A percentile compares a stretch with the other conserved stretches of the same genome.
Evolutionary conservation across 2,113 vertebrate genomes (phyloP).

Genomic region (Lepidothrix coronata): DNA sequence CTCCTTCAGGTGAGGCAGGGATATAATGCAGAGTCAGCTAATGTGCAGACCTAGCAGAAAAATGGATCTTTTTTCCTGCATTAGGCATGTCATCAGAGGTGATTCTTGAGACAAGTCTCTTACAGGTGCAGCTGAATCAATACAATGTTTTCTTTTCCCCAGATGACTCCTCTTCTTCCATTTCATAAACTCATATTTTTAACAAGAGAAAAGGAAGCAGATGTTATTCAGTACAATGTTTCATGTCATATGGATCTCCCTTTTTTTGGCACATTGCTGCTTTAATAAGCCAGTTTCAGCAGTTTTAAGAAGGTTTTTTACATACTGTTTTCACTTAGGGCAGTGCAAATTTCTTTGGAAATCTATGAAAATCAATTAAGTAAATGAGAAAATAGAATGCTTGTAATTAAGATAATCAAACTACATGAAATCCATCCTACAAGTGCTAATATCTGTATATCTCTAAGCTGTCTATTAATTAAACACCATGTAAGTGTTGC

Average conservation of each 20-base stretch:
- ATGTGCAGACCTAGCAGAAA: constrained; percentile 17
- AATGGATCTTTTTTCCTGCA: constrained; percentile 2
- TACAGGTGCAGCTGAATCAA: constrained; percentile 53
- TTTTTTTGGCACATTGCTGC: neutral
- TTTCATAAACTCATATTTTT: constrained; percentile 58
- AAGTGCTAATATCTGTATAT: constrained; percentile 65
- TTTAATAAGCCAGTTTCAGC: constrained; percentile 9
- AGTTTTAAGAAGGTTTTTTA: neutral
- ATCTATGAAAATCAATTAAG: constrained; percentile 77
- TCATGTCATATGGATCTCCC: neutral
- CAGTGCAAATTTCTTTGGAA: constrained; percentile 53
- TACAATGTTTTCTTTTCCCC: neutral
- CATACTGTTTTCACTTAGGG: constrained; percentile 51
- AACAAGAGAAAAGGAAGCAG: constrained; percentile 40
- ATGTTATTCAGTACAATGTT: constrained; percentile 25
- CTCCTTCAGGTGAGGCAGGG: constrained; percentile 42
- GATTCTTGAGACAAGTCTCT: constrained; percentile 3
- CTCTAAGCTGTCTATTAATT: constrained; percentile 77
- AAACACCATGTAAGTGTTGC: constrained; percentile 67
- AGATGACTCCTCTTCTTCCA: neutral
- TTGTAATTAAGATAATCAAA: constrained; percentile 78
- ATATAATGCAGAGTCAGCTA: constrained; percentile 20
- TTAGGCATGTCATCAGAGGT: constrained; percentile 16
- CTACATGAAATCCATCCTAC: constrained; percentile 63
- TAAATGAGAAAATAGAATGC: constrained; percentile 76